Evolutionary conservation across 2,113 vertebrate species (phyloP).

Genomic region (Psilopogon haemacephalus): DNA sequence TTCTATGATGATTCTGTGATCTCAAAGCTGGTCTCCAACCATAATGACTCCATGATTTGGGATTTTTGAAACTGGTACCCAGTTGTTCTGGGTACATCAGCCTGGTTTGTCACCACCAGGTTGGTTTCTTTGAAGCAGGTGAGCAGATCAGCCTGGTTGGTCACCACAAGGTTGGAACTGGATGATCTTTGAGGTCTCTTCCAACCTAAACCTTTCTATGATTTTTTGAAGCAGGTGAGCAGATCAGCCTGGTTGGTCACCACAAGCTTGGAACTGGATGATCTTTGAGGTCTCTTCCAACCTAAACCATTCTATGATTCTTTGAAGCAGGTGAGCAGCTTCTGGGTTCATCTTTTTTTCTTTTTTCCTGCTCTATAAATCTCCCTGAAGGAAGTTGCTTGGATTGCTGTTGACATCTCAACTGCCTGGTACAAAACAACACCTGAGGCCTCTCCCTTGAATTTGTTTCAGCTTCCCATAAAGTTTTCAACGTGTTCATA

Average conservation of each 20-base stretch:
- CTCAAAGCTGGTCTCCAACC: no score
- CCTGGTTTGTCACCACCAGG: not conserved
- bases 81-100: fast-evolving
- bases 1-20: no score
- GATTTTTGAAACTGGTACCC: not conserved
- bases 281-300: no score
- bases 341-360: not conserved
- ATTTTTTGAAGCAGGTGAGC: no score
- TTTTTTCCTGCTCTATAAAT: not conserved
- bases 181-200: no score
- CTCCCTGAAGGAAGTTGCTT: not conserved
- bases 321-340: not conserved
- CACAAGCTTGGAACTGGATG: no score
- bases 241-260: no score
- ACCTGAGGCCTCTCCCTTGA: not conserved
- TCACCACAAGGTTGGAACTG: no score
- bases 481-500: not conserved
- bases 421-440: not conserved
- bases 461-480: not conserved
- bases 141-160: not conserved
- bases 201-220: no score
- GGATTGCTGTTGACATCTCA: not conserved
- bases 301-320: no score
- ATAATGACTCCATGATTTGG: no score
- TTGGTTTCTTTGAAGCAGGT: not conserved